Conservation (phyloP, 1,140 invertebrate genomes). For the Rhagoletis zephyria region DNA sequence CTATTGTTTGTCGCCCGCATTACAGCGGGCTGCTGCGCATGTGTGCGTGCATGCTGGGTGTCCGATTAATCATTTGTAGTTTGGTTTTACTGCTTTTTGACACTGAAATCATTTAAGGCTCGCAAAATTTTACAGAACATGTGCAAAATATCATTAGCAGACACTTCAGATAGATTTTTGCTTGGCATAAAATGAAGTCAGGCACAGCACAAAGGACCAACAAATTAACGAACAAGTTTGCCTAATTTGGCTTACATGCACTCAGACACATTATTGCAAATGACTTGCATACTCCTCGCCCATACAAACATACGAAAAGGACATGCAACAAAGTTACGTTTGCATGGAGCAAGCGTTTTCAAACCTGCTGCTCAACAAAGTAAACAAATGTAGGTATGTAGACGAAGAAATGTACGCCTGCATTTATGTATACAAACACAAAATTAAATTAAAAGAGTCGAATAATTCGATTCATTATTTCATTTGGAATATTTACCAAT, state of each 20-base stretch:
- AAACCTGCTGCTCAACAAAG: background rate
- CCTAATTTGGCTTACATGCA: conserved; percentile 8
- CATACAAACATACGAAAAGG: background rate
- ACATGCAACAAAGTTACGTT: background rate
- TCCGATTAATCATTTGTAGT: background rate
- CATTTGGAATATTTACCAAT: background rate
- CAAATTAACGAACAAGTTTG: background rate
- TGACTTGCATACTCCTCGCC: background rate
- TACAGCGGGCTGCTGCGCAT: background rate
- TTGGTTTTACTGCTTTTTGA: background rate
- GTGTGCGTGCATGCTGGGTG: background rate
- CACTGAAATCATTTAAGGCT: conserved; percentile 11
- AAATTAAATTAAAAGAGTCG: background rate
- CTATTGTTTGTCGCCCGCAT: conserved; percentile 28
- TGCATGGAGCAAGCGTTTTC: background rate
- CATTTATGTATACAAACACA: background rate
- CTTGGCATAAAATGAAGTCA: background rate
- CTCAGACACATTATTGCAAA: background rate
- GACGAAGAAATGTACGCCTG: background rate
- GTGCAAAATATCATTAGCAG: background rate
- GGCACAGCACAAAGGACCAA: background rate
- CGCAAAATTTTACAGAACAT: background rate
- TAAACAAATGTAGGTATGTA: background rate
- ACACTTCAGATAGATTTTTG: background rate
- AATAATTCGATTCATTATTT: conserved; percentile 20